Conservation (phyloP, 2,888 invertebrate species). For the Nephrotoma flavescens region DNA sequence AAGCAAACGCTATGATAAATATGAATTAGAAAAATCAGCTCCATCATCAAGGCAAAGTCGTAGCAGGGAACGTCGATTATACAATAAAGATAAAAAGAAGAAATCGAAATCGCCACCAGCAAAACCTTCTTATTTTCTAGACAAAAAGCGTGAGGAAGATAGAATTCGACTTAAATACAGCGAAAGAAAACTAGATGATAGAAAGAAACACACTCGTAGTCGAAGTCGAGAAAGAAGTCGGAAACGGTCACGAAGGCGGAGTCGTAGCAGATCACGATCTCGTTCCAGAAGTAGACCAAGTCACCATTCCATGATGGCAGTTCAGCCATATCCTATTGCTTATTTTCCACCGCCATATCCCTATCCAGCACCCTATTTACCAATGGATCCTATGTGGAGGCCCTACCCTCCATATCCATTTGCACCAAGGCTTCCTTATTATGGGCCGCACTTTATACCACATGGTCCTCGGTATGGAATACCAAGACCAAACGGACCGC, state of each 20-base stretch:
- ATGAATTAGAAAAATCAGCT: neutral
- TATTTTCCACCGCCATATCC: neutral
- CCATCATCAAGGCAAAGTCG: neutral
- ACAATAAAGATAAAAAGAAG: conserved; percentile 1
- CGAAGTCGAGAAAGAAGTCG: neutral
- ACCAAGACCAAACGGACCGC: neutral
- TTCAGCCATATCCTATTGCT: neutral
- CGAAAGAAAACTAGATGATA: neutral
- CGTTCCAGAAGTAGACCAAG: neutral
- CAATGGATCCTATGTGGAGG: neutral
- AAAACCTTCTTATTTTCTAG: conserved; percentile 1
- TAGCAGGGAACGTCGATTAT: neutral
- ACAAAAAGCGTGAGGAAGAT: neutral
- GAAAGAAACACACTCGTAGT: neutral
- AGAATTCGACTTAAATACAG: neutral
- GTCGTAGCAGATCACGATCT: neutral
- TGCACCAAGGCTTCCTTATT: neutral
- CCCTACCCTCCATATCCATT: neutral
- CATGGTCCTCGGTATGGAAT: neutral
- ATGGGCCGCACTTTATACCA: neutral
- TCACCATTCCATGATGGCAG: neutral
- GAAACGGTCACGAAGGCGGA: neutral
- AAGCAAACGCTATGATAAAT: neutral
- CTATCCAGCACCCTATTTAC: neutral
- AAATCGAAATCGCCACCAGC: neutral